A percentile compares a stretch with the other conserved stretches of the same genome.
Evolutionary conservation across 2,797 vertebrate genomes (phyloP).

Genomic region (Galagoides demidoff): DNA sequence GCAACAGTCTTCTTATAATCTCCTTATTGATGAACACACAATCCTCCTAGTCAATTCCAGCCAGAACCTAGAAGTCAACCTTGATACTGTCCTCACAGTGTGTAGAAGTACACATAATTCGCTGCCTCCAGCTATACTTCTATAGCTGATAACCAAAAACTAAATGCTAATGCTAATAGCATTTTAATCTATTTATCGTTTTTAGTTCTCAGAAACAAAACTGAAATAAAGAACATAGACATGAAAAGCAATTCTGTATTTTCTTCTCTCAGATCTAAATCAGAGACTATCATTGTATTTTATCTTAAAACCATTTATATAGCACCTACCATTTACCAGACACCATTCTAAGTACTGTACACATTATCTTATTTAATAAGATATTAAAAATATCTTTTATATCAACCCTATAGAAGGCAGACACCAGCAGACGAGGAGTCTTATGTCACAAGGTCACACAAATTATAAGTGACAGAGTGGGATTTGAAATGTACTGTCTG

Average conservation of each 20-base stretch:
- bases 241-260: neutral
- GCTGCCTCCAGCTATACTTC: neutral
- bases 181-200: neutral
- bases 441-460: neutral
- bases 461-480: neutral
- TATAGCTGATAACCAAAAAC: neutral
- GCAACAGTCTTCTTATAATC: neutral
- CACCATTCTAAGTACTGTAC: conserved; percentile 7
- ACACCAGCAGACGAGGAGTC: neutral
- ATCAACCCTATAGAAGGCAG: neutral
- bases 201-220: neutral
- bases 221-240: conserved; percentile 14
- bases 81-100: neutral
- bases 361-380: neutral
- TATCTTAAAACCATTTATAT: conserved; percentile 25
- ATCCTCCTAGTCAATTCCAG: neutral
- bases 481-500: neutral
- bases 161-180: neutral
- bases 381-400: neutral
- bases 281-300: neutral
- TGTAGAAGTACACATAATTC: neutral
- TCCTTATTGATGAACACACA: neutral
- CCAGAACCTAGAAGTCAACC: neutral
- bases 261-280: conserved; percentile 6
- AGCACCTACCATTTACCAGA: conserved; percentile 5